phyloP scores from a whole-genome alignment of 2,888 invertebrate genomes.

The Chymomyza caudatula region DNA sequence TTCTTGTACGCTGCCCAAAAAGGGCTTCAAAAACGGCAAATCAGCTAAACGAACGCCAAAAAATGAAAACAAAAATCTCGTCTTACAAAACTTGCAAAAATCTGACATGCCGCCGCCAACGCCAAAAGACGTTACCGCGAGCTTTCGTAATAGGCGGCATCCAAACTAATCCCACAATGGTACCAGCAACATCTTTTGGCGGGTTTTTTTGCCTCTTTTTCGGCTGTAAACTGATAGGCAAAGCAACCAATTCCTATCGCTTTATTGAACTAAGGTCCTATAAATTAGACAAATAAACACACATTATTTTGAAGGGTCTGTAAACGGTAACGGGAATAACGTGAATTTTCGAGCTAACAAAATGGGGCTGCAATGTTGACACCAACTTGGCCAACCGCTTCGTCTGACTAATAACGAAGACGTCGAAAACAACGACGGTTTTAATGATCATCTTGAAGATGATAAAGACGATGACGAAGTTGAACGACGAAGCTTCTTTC shows the following conservation, averaged over 20 bases:
- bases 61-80: slow-evolving; percentile 58
- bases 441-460: neutral
- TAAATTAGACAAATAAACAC: slow-evolving; percentile 72
- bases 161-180: slow-evolving; percentile 44
- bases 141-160: slow-evolving; percentile 54
- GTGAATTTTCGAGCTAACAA: slow-evolving; percentile 33
- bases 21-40: slow-evolving; percentile 52
- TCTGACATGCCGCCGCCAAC: slow-evolving; percentile 36
- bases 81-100: slow-evolving; percentile 66
- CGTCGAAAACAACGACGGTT: neutral
- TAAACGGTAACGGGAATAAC: slow-evolving; percentile 61
- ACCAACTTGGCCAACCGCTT: slow-evolving; percentile 38
- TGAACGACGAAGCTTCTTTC: slow-evolving; percentile 51
- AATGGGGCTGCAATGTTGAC: slow-evolving; percentile 65
- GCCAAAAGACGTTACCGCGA: slow-evolving; percentile 11
- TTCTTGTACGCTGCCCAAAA: slow-evolving; percentile 31
- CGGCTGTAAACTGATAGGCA: neutral
- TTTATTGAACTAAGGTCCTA: slow-evolving; percentile 69
- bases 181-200: neutral
- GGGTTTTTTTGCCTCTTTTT: neutral
- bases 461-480: neutral
- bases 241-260: slow-evolving; percentile 42
- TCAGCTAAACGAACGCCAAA: slow-evolving; percentile 57
- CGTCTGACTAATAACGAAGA: neutral
- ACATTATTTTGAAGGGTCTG: slow-evolving; percentile 60